Base-by-base conservation (phyloP, 2,888 invertebrate genomes). In the Drosophila greeni region DNA sequence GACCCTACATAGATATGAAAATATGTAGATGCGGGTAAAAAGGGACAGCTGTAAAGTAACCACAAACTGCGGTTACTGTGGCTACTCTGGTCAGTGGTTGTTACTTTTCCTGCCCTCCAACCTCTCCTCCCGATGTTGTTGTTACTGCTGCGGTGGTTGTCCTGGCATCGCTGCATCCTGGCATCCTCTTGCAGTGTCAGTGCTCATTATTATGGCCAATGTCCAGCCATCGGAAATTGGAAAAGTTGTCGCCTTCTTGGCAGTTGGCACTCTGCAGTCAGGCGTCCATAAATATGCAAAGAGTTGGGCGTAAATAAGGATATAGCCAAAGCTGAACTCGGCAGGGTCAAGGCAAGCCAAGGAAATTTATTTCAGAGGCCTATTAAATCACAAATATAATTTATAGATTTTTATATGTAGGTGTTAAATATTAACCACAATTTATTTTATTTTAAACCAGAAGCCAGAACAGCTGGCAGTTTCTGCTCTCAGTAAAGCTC, bases 171-270 rank as follows among this genome's bases (percentile, higher is more conserved):
- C 18, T 20, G 51, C 36, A 55, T 34, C 49, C 33, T 49, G 23
- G 57, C 67, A 53, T 65, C 57, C 42, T 16, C 54, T 52, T 58
- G 72, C 62, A 60, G 72, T 78, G 70, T 60, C 62, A 61, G 51
- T 62, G 55, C 82, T 78, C 78, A 81, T 82, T 84, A 79, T 69
- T 54, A 53, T 66, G 43, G 67, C 43, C 37, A 23, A 45, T 65
- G 80, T 58, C 68, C 65, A 61, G 56, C 66, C 45, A 80, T 59
- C 77, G 77, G 77, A 78, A 78, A 81, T 83, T 83, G 77, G 78
- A 83, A 83, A 78, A 83, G 52, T 81, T 78, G 37, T 45, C 36
- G 43, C 33, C 36, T 47, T 42, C 58, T 49, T 66, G 42, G 42
- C 54, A 54, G 5, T 23, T 34, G 33, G 8, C 54, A 54, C 36